Evolutionary conservation across 2,888 invertebrate genomes (phyloP).

Genomic region (Palloptera scutellata): DNA sequence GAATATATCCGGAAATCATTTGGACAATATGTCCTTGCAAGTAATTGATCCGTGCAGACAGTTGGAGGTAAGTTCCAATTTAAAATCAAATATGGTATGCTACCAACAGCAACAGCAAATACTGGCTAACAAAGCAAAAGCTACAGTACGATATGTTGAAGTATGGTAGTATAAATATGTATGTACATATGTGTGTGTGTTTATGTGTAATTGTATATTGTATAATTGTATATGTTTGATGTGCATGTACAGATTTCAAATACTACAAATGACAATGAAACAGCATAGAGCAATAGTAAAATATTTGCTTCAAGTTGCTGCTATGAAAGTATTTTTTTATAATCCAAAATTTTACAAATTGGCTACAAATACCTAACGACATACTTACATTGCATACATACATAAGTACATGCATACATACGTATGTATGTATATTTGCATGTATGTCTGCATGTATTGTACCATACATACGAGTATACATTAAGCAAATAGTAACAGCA

Average conservation of each 20-base stretch:
- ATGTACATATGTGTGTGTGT: neutral
- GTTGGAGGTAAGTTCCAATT: conserved; percentile 59
- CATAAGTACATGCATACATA: no score
- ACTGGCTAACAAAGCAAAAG: neutral
- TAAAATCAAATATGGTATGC: no score
- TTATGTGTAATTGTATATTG: no score
- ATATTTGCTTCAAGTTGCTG: neutral
- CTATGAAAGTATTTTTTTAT: conserved; percentile 2
- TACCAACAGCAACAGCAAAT: conserved; percentile 11
- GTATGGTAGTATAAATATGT: no score
- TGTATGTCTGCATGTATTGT: no score
- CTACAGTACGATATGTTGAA: no score
- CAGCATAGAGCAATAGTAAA: neutral
- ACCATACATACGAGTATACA: neutral
- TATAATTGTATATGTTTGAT: no score
- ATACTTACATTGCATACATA: no score
- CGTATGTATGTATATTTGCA: no score
- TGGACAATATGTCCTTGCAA: conserved; percentile 65
- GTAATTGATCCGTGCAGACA: conserved; percentile 62
- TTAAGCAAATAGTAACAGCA: conserved; percentile 2
- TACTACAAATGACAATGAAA: conserved; percentile 7
- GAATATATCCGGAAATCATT: conserved; percentile 78
- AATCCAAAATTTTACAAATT: conserved; percentile 28
- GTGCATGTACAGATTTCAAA: no score
- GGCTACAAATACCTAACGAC: conserved; percentile 18